Evolutionary conservation across 53 echinoderm and acorn worm genomes (phyloP).

Genomic region (Paracentrotus lividus): DNA sequence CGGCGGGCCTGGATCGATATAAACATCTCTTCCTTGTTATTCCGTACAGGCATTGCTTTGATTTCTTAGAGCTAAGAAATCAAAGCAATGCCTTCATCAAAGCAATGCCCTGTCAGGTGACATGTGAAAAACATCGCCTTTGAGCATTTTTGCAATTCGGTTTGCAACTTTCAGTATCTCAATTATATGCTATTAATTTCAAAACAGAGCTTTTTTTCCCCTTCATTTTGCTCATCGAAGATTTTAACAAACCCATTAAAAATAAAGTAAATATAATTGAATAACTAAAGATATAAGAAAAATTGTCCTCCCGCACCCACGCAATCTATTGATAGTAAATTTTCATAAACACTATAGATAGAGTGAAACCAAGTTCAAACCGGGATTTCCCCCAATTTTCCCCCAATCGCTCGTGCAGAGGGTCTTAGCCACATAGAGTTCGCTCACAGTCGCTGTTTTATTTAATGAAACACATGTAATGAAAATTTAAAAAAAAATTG

Average conservation of each 20-base stretch:
- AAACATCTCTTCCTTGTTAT: too few relatives aligned
- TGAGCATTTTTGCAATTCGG: too few relatives aligned
- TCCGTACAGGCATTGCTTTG: too few relatives aligned
- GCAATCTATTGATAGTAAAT: not conserved
- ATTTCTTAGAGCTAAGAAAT: too few relatives aligned
- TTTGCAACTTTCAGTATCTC: too few relatives aligned
- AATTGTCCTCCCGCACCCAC: not conserved
- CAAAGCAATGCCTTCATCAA: too few relatives aligned
- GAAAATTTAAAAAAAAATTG: not conserved
- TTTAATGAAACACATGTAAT: not conserved
- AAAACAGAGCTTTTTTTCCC: too few relatives aligned
- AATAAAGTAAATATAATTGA: not conserved
- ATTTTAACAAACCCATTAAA: not conserved
- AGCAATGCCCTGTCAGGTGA: too few relatives aligned
- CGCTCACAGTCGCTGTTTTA: not conserved
- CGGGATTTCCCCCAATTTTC: constrained; percentile 19
- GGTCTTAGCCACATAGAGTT: not conserved
- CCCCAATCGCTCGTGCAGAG: not conserved
- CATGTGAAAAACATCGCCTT: too few relatives aligned
- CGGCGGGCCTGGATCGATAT: too few relatives aligned
- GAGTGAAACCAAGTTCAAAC: not conserved
- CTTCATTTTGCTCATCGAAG: too few relatives aligned
- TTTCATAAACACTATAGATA: not conserved
- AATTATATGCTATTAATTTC: too few relatives aligned
- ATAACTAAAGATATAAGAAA: not conserved